Evolutionary conservation across 2,888 invertebrate species (phyloP), one percentile per base, ranked within the genome.

Genomic region (Dascillus cervinus): DNA sequence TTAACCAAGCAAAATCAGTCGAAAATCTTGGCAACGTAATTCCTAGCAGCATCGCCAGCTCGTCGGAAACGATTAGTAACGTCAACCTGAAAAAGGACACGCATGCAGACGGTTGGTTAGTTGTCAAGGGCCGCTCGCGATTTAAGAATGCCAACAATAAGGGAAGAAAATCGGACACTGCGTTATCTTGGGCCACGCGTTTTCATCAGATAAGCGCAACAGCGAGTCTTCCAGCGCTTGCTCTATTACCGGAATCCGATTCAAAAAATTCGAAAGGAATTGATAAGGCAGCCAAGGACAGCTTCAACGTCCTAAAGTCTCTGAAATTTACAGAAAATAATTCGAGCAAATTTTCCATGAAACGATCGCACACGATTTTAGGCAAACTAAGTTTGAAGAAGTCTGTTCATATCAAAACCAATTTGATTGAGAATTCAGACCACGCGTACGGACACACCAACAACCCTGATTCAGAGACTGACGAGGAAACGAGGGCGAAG

Each of bases 131-230:
- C 25, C 73, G 82, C 20, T 72, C 70, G 2, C 70, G 86, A 13
- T 62, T 74, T 22, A 73, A 60, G 42, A 65, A 70, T 45, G 37
- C 37, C 19, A 66, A 69, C 8, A 69, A 70, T 49, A 72, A 73
- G 8, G 29, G 44, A 4, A 37, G 55, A 34, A 66, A 66, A 47
- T 61, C 71, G 1, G 70, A 69, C 41, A 66, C 70, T 47, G 53
- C 53, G 3, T 34, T 61, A 11, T 55, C 58, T 43, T 82, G 82
- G 82, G 69, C 79, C 0, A 82, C 80, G 40, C 72, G 88, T 37
- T 89, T 84, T 53, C 75, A 85, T 52, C 82, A 85, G 55, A 86
- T 88, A 0, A 85, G 84, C 2, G 84, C 86, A 0, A 87, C 88
- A 1, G 82, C 82, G 0, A 87, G 87, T 41, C 60, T 88, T 29